phyloP scores from a whole-genome alignment of 1,140 invertebrate genomes.

The Cotesia chilonis region DNA sequence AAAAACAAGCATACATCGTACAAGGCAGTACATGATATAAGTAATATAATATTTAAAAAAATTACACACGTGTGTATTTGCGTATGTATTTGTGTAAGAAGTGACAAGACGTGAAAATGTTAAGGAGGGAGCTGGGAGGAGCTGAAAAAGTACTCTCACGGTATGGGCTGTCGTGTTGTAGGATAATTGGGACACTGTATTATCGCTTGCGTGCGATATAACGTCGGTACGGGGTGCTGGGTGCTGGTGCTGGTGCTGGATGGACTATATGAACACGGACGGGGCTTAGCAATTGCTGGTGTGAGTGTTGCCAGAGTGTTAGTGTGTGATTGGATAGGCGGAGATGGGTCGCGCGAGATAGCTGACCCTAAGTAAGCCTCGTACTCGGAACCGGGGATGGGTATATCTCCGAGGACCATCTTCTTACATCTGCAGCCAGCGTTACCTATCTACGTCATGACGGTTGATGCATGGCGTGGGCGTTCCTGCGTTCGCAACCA shows the following conservation, averaged over 20 bases:
- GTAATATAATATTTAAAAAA: neutral
- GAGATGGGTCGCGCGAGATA: constrained; percentile 66
- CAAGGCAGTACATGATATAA: constrained; percentile 10
- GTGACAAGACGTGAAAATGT: constrained; percentile 8
- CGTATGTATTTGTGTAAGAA: constrained; percentile 15
- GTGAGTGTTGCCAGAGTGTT: no score
- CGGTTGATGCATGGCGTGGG: constrained; percentile 65
- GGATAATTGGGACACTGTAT: constrained; percentile 61
- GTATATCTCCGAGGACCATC: constrained; percentile 65
- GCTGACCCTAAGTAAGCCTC: constrained; percentile 56
- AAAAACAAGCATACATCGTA: no score
- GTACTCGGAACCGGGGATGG: constrained; percentile 11
- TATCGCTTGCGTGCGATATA: constrained; percentile 56
- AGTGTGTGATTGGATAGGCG: constrained; percentile 66
- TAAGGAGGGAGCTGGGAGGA: constrained; percentile 46
- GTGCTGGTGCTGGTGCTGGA: constrained; percentile 42
- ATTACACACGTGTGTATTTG: neutral
- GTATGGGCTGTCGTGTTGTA: constrained; percentile 53
- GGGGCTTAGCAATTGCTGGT: no score
- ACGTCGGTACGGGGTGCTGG: constrained; percentile 43
- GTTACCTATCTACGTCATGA: constrained; percentile 62
- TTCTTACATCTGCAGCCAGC: constrained; percentile 59
- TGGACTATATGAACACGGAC: constrained; percentile 17
- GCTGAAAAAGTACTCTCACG: constrained; percentile 56
- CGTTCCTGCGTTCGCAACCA: constrained; percentile 59